Conservation (phyloP, 2,113 vertebrate genomes). For the Ailuropoda melanoleuca region DNA sequence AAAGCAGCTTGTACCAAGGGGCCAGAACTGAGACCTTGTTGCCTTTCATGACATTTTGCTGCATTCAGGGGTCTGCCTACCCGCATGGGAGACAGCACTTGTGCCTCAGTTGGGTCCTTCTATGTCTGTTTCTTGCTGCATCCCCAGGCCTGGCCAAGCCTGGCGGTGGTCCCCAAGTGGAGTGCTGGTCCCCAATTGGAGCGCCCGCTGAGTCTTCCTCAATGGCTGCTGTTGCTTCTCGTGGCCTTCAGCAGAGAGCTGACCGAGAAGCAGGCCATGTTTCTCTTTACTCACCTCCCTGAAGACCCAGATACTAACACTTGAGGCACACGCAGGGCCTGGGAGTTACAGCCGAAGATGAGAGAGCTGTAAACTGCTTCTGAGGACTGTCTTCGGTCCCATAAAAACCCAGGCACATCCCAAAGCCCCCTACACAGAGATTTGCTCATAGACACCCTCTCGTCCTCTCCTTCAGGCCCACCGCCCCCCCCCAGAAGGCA, state of each 20-base stretch:
- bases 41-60: background rate
- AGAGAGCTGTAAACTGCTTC: background rate
- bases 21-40: background rate
- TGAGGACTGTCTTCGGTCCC: background rate
- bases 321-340: background rate
- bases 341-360: background rate
- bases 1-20: background rate
- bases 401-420: background rate
- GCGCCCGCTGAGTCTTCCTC: background rate
- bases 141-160: background rate
- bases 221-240: background rate
- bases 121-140: background rate
- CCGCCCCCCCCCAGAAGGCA: background rate
- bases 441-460: rapidly evolving
- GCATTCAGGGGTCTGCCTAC: background rate
- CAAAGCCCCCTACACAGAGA: background rate
- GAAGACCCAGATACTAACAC: background rate
- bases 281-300: background rate
- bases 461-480: background rate
- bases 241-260: background rate
- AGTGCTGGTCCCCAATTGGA: background rate
- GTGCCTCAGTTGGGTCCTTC: background rate
- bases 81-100: background rate
- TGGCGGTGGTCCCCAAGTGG: background rate
- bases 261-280: background rate